Percentiles rank a stretch among this genome's conserved stretches.
Evolutionary conservation across 2,797 vertebrate species (phyloP).

Genomic region (Alcedo quadribrachys): DNA sequence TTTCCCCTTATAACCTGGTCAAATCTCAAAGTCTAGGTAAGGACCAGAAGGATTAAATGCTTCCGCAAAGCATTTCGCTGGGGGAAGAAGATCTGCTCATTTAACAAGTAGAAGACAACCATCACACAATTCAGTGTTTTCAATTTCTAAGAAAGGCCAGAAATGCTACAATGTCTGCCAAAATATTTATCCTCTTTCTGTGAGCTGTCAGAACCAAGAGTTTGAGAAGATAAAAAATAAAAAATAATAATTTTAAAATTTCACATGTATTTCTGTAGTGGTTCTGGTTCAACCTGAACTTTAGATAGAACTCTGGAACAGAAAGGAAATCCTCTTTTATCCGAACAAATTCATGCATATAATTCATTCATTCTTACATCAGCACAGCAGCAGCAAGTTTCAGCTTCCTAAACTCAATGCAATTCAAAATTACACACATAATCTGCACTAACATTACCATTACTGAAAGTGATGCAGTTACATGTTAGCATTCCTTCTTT

Average conservation of each 20-base stretch:
- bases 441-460: not conserved
- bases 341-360: slow-evolving; percentile 9
- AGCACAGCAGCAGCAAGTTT: slow-evolving; percentile 19
- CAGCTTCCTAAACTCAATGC: slow-evolving; percentile 16
- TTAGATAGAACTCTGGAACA: not conserved
- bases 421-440: slow-evolving; percentile 14
- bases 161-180: not conserved
- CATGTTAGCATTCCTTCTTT: slow-evolving; percentile 10
- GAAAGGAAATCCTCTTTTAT: slow-evolving; percentile 7
- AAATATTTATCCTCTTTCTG: not conserved
- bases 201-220: not conserved
- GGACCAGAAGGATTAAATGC: not conserved
- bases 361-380: not conserved
- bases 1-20: not conserved
- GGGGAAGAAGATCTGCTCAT: not conserved
- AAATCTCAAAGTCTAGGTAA: not conserved
- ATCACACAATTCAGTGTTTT: not conserved
- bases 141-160: not conserved
- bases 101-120: not conserved
- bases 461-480: not conserved
- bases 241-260: not conserved
- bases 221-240: not conserved
- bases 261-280: not conserved
- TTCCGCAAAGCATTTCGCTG: not conserved
- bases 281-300: not conserved